These are phyloP conservation scores for Brachymystax lenok DNA, from an alignment of 2,797 vertebrate species.

Conservation along the genomic window DNA sequence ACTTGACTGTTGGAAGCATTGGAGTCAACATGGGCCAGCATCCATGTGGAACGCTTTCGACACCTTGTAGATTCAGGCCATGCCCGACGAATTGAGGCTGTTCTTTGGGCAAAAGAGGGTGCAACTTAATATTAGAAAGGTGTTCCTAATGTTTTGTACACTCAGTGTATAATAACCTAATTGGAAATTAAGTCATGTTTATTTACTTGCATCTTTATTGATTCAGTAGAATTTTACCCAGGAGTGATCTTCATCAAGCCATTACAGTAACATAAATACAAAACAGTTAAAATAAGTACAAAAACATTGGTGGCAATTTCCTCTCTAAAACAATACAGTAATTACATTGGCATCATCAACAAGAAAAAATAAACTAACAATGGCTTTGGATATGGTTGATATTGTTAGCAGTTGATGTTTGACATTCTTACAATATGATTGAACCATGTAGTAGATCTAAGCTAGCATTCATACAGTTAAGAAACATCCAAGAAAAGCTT, in stretches of 20 bases:
- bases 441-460: slow-evolving; percentile 65
- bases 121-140: too few relatives aligned
- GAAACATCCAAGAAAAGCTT: slow-evolving; percentile 71
- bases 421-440: slow-evolving; percentile 68
- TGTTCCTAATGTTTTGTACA: neutral
- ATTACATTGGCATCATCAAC: neutral
- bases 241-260: neutral
- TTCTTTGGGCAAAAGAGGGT: too few relatives aligned
- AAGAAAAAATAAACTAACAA: neutral
- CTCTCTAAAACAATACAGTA: neutral
- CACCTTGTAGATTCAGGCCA: too few relatives aligned
- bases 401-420: slow-evolving; percentile 49
- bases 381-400: neutral
- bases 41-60: too few relatives aligned
- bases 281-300: neutral
- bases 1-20: too few relatives aligned
- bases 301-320: neutral
- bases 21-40: too few relatives aligned
- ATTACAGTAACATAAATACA: neutral
- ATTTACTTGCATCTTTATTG: neutral
- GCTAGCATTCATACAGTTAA: slow-evolving; percentile 58
- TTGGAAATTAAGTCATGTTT: neutral
- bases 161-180: neutral
- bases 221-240: neutral
- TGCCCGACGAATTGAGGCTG: too few relatives aligned